Base-by-base conservation (phyloP, 2,797 vertebrate species). In the Potorous gilbertii region DNA sequence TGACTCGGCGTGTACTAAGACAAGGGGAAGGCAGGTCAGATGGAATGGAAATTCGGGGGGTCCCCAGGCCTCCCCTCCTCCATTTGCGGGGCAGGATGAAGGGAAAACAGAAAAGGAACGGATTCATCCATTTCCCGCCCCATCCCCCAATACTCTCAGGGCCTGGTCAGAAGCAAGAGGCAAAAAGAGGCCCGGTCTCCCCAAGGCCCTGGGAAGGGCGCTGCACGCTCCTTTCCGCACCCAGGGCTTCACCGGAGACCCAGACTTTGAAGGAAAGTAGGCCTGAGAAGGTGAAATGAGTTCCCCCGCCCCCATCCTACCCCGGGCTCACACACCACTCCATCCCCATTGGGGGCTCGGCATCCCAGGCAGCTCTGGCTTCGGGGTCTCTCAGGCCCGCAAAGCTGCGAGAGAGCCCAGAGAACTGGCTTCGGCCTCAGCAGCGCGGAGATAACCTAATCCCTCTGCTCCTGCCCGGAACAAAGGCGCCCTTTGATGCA, bases 401-500 rank as follows among this genome's bases (percentile, higher is more conserved):
- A 55, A 31, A 55, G 93, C 94, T 91, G 4, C 28, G 62, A 94
- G 31, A 57, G 59, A 52, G 31, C 54, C 0, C 94, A 96, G 97
- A 66, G 74, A 91, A 94, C 92, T 92, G 96, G 96, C 95, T 96
- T 94, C 93, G 18, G 89, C 92, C 66, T 54, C 57, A 56, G 18
- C 57, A 50, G 10, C 8, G 24, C 46, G 50, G 50, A 87, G 90
- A 93, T 66, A 92, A 92, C 57, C 92, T 92, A 92, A 92, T 90
- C 94, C 91, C 54, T 62, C 59, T 91, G 52, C 93, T 94, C 56
- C 94, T 4, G 95, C 94, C 74, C n/a, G 4, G 94, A 97, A 98
- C 98, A 98, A 98, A 98, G 96, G 56, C 94, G 28, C n/a, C 66
- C 96, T 98, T 98, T 95, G 97, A 97, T 95, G 95, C 94, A 59